phyloP scores from a whole-genome alignment of 30 jellyfish, hydroid and myxozoan species.

The Phacellophora camtschatica region DNA sequence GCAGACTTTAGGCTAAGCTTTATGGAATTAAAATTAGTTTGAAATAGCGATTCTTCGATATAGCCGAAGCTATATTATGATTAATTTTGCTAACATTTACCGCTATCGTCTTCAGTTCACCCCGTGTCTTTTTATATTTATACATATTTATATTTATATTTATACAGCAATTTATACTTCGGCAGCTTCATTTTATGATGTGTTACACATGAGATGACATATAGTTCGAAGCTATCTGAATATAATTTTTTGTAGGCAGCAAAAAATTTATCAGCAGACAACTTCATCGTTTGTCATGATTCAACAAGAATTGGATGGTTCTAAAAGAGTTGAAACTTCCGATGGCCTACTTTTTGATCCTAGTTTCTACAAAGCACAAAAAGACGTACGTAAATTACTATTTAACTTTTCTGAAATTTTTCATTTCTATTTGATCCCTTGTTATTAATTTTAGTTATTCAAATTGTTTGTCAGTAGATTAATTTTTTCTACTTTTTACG shows the following conservation, averaged over 20 bases:
- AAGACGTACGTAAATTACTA: slow-evolving; percentile 18
- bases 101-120: no score
- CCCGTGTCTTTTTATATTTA: no score
- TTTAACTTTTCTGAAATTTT: not conserved
- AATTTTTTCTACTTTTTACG: not conserved
- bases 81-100: no score
- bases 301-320: slow-evolving; percentile 39
- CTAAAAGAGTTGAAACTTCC: slow-evolving; percentile 19
- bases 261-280: slow-evolving; percentile 25
- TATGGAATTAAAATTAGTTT: no score
- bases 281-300: slow-evolving; percentile 59
- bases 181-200: no score
- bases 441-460: not conserved
- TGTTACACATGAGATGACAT: no score
- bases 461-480: not conserved
- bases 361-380: slow-evolving; percentile 44
- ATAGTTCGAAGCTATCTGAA: no score
- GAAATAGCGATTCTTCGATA: no score
- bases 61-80: no score
- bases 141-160: no score
- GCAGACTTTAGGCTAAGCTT: no score
- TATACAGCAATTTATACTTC: no score
- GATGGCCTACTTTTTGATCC: slow-evolving; percentile 73
- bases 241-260: slow-evolving; percentile 28
- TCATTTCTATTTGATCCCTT: not conserved